Base-by-base conservation (phyloP, 2,797 vertebrate genomes). In the Sternotherus odoratus region DNA sequence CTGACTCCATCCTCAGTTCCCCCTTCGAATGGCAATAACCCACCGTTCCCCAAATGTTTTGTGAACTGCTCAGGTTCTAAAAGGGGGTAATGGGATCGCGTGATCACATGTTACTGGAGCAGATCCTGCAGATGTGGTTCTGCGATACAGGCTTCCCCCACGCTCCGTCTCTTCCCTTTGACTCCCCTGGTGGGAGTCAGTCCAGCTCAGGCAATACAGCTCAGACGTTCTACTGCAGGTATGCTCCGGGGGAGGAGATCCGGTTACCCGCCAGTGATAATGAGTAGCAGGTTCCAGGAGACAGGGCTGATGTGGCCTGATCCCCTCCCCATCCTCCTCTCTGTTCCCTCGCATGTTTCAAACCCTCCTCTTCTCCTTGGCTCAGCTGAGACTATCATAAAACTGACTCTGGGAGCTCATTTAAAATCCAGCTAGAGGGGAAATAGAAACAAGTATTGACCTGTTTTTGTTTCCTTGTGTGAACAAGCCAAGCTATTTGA, bases 161-260 rank as follows among this genome's bases (percentile, higher is more conserved):
- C 1, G 8, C 17, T 43, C 48, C 21, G 26, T 78, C 10, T 82
- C 0, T 0, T 43, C 17, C 2, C 77, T 60, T 54, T 36, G 4
- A 21, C 39, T 33, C 60, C 30, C 26, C n/a, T 49, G 33, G 48
- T 69, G 23, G 30, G 57, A 28, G 69, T 51, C 6, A 72, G 66
- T 2, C 36, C 1, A 13, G 49, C 8, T n/a, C 60, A 63, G 60
- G 19, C 33, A 33, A 8, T n/a, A 33, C 5, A 8, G 33, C 60
- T 26, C 39, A 46, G 39, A 23, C 2, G 11, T 24, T 6, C 21
- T 39, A 39, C 36, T 23, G 36, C 36, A 39, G 36, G 19, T 69
- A 19, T 43, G 66, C 12, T 24, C 19, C 12, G 1, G 15, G 69
- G 39, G 36, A 26, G 39, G 23, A 10, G 24, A 24, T 43, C 23